A percentile compares a stretch with the other conserved stretches of the same genome.
phyloP scores from a whole-genome alignment of 2,113 vertebrate genomes.

The Menidia beryllina region DNA sequence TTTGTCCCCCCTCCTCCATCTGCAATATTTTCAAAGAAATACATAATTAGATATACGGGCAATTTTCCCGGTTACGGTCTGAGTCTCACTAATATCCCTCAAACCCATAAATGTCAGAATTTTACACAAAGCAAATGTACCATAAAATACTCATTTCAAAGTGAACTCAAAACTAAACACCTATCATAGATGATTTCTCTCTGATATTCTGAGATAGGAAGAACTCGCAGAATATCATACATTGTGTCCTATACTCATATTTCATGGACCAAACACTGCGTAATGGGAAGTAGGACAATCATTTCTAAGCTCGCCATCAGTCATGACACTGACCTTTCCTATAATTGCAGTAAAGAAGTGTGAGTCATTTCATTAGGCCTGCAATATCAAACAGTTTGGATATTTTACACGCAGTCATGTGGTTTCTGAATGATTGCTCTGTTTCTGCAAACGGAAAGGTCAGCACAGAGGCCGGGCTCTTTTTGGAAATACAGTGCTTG shows the following conservation, averaged over 20 bases:
- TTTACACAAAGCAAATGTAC: slow-evolving; percentile 59
- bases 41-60: slow-evolving; percentile 62
- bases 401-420: slow-evolving; percentile 63
- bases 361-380: slow-evolving; percentile 68
- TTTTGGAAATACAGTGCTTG: slow-evolving; percentile 46
- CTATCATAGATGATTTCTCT: slow-evolving; percentile 33
- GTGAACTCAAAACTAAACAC: slow-evolving; percentile 48
- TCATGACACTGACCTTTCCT: slow-evolving; percentile 74
- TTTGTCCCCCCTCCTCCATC: slow-evolving; percentile 36
- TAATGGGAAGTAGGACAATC: slow-evolving; percentile 68
- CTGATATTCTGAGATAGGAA: not conserved
- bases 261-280: slow-evolving; percentile 49
- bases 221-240: slow-evolving; percentile 49
- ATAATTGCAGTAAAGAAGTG: slow-evolving; percentile 71
- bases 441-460: slow-evolving; percentile 71
- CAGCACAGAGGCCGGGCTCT: slow-evolving; percentile 29
- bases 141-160: slow-evolving; percentile 61
- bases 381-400: slow-evolving; percentile 70
- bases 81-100: slow-evolving; percentile 59
- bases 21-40: slow-evolving; percentile 54
- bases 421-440: slow-evolving; percentile 68
- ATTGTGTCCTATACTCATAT: slow-evolving; percentile 42
- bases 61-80: slow-evolving; percentile 57
- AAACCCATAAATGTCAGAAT: slow-evolving; percentile 66
- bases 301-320: slow-evolving; percentile 59